phyloP scores from a whole-genome alignment of 2,888 invertebrate genomes.

The Melanophora roralis region DNA sequence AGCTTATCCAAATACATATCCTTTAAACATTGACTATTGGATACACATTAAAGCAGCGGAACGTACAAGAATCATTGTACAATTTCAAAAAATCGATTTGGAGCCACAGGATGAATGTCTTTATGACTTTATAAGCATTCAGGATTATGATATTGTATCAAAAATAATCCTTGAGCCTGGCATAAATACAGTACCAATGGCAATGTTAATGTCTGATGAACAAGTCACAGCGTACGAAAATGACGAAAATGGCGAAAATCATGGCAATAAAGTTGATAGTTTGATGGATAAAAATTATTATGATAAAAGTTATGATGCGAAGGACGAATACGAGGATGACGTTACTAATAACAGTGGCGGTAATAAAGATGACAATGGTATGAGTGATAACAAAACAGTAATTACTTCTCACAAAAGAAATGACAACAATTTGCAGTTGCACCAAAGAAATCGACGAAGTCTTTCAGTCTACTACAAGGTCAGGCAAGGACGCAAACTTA shows the following conservation, averaged over 20 bases:
- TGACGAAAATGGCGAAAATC: conserved; percentile 35
- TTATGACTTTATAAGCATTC: conserved; percentile 86
- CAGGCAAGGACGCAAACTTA: conserved; percentile 5
- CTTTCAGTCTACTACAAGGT: conserved; percentile 2
- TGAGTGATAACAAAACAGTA: conserved; percentile 43
- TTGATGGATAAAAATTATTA: too few relatives aligned
- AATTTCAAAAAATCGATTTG: conserved; percentile 83
- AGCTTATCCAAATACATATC: conserved; percentile 84
- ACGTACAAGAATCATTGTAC: conserved; percentile 83
- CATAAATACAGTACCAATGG: conserved; percentile 69
- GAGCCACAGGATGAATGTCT: conserved; percentile 87
- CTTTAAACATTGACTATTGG: conserved; percentile 85
- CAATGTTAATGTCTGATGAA: conserved; percentile 67
- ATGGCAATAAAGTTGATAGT: neutral
- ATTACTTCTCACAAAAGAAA: neutral
- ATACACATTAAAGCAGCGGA: conserved; percentile 83
- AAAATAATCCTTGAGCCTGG: conserved; percentile 70
- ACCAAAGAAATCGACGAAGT: conserved; percentile 52
- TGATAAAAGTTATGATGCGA: neutral
- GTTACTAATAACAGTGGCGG: neutral
- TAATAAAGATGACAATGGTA: conserved; percentile 25
- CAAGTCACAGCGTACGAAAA: conserved; percentile 59
- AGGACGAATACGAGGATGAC: neutral
- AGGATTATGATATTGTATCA: conserved; percentile 72
- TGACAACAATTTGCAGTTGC: conserved; percentile 6